Conservation (phyloP, 2,888 invertebrate genomes). For the Corbicula japonica region DNA sequence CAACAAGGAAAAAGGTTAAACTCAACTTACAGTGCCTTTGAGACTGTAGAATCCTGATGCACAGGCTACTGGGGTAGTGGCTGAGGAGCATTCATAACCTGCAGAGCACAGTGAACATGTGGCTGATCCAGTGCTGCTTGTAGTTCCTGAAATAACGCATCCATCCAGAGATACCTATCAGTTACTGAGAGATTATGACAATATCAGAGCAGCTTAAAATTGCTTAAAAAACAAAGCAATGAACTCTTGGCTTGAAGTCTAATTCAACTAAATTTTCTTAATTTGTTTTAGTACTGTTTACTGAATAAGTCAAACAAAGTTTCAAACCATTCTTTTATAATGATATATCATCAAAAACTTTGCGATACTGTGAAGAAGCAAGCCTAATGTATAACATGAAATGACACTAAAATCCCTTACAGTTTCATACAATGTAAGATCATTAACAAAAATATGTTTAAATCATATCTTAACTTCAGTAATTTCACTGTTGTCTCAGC, state of each 20-base stretch:
- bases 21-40: slow-evolving; percentile 64
- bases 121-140: slow-evolving; percentile 75
- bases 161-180: neutral
- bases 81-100: slow-evolving; percentile 76
- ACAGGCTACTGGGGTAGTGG: slow-evolving; percentile 73
- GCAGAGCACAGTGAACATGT: slow-evolving; percentile 81
- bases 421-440: too few species aligned
- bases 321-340: too few species aligned
- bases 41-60: slow-evolving; percentile 77
- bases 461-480: too few species aligned
- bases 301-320: neutral
- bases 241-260: too few species aligned
- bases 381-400: too few species aligned
- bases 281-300: neutral
- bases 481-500: too few species aligned
- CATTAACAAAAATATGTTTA: too few species aligned
- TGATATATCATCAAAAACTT: too few species aligned
- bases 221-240: neutral
- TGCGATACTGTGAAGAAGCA: too few species aligned
- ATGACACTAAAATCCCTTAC: too few species aligned
- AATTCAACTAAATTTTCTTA: neutral
- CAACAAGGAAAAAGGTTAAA: too few species aligned
- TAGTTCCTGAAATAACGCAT: slow-evolving; percentile 72
- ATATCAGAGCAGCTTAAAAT: neutral
- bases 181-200: neutral